Conservation (phyloP, 2,797 vertebrate species). For the Sebastes iracundus region DNA sequence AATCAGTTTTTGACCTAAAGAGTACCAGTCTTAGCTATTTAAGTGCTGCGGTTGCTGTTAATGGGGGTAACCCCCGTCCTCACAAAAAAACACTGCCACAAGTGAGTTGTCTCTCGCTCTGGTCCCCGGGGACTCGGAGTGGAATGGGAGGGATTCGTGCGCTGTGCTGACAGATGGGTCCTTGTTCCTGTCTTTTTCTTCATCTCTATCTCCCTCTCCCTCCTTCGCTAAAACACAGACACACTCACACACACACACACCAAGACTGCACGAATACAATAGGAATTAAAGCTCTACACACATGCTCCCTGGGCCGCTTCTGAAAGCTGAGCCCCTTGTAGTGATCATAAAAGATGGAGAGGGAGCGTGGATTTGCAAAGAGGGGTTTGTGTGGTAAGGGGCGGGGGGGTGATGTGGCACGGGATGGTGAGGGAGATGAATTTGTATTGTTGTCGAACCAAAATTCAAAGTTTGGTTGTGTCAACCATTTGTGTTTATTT, state of each 20-base stretch:
- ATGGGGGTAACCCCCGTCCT: constrained; percentile 40
- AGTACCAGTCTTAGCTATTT: constrained; percentile 40
- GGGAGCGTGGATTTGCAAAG: constrained; percentile 67
- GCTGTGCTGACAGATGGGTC: constrained; percentile 87
- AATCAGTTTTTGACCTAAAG: constrained; percentile 4
- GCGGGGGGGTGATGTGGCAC: constrained; percentile 24
- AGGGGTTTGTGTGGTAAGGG: constrained; percentile 51
- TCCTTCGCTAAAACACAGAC: constrained; percentile 79
- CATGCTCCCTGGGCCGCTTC: constrained; percentile 79
- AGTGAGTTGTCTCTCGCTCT: constrained; percentile 83
- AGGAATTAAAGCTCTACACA: constrained; percentile 84
- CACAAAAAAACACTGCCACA: constrained; percentile 78
- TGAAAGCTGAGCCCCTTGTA: constrained; percentile 85
- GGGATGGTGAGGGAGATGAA: constrained; percentile 14
- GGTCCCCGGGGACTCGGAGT: constrained; percentile 79
- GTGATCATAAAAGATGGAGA: constrained; percentile 82
- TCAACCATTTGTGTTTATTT: background rate
- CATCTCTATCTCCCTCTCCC: constrained; percentile 77
- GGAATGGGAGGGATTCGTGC: constrained; percentile 81
- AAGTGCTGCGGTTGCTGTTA: constrained; percentile 54
- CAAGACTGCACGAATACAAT: constrained; percentile 84
- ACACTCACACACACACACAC: constrained; percentile 81
- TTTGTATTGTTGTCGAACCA: constrained; percentile 32
- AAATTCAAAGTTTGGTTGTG: constrained; percentile 19
- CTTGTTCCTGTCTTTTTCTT: constrained; percentile 85